Evolutionary conservation across 2,888 invertebrate species (phyloP), one percentile per base, ranked within the genome.

Genomic region (Polyommatus iphigenia): DNA sequence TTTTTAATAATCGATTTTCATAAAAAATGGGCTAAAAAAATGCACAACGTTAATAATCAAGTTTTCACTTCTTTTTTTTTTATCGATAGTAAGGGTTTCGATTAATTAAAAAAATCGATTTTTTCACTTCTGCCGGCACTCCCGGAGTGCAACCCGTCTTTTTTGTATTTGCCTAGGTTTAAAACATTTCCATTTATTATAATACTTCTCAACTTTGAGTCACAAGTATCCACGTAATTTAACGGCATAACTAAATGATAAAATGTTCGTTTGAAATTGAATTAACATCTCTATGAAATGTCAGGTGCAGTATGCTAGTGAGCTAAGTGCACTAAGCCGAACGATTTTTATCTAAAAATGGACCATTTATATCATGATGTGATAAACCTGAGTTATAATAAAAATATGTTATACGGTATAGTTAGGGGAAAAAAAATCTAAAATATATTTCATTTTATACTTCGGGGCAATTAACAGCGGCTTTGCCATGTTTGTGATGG

Each of bases 201-300:
- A 24, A 1, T 62, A 20, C 10, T 62, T 62, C 10, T 24, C 24
- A 24, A 62, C 8, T 62, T 62, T 13, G 59, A 59, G 46, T 46
- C 10, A 46, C 46, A 8, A 59, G 59, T 59, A 59, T 3, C 2
- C 8, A 59, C 59, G 20, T 8, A 59, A 59, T 59, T n/a, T n/a
- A 59, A 59, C n/a, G 7, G 7, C 2, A 59, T 59, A n/a, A 3
- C 3, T 18, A 54, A 54, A 54, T 71, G 32, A 32, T 71, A 71
- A 71, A 71, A 71, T 18, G 15, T 29, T 15, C 18, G 13, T 73
- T 54, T 75, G 18, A 75, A 75, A 29, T 72, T 20, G 50, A 75
- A 75, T 75, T 75, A 8, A 54, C 50, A 73, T 75, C 50, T 75
- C 29, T 73, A 73, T 75, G 54, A 54, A 54, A 50, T 32, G 75